These are phyloP conservation scores for Proteles cristata DNA, from an alignment of 2,113 vertebrate genomes.

Conservation along the genomic window DNA sequence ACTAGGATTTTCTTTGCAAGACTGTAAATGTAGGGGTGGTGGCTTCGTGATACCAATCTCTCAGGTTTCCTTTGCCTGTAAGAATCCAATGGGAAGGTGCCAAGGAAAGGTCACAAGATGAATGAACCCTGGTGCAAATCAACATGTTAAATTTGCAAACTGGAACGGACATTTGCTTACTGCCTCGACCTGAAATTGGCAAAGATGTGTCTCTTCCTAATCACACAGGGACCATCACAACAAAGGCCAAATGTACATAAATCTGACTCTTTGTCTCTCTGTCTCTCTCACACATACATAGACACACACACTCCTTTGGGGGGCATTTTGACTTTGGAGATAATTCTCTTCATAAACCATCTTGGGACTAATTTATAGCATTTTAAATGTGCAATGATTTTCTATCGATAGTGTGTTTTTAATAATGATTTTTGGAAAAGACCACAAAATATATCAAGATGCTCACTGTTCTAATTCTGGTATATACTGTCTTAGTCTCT, in stretches of 20 bases:
- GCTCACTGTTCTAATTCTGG: neutral
- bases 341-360: neutral
- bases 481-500: neutral
- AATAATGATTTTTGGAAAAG: conserved; percentile 27
- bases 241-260: neutral
- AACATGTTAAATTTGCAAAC: neutral
- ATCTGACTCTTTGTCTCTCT: neutral
- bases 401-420: neutral
- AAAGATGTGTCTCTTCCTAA: neutral
- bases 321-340: neutral
- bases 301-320: neutral
- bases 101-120: neutral
- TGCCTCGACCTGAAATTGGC: neutral
- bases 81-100: conserved; percentile 16
- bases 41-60: conserved; percentile 22
- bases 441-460: neutral
- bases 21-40: neutral
- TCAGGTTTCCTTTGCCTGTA: conserved; percentile 46
- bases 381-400: neutral
- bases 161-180: neutral
- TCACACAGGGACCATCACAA: neutral
- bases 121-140: neutral
- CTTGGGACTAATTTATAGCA: neutral
- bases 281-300: neutral
- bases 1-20: conserved; percentile 64